phyloP scores from a whole-genome alignment of 2,797 vertebrate species.

The Gymnothorax javanicus region DNA sequence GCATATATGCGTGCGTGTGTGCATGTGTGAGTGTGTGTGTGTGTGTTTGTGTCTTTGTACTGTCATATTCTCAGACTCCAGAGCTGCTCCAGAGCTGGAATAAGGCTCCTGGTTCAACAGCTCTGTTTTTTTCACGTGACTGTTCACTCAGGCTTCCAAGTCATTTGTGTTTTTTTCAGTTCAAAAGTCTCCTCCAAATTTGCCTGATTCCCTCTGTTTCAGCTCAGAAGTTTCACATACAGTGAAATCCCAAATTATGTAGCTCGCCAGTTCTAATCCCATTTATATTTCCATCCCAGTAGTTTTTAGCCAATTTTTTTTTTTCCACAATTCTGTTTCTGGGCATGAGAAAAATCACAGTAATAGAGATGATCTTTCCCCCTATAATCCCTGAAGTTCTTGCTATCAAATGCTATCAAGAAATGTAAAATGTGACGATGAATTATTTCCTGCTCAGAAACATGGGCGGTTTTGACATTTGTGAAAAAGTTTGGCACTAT shows the following conservation, averaged over 20 bases:
- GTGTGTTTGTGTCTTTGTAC: background rate
- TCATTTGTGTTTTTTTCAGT: background rate
- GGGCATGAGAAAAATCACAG: background rate
- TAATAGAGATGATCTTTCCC: background rate
- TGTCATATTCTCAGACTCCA: background rate
- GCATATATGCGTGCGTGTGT: background rate
- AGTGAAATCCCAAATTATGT: background rate
- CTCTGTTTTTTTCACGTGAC: background rate
- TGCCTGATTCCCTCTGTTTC: background rate
- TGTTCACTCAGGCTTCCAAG: background rate
- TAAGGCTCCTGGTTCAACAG: background rate
- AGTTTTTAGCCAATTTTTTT: conserved; percentile 1
- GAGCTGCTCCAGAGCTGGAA: background rate
- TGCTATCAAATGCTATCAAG: background rate
- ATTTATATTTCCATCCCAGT: conserved; percentile 1
- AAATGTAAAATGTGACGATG: background rate
- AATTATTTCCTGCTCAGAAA: background rate
- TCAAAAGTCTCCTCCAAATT: conserved; percentile 3
- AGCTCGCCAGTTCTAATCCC: background rate
- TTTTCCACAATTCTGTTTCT: background rate
- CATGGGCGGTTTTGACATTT: background rate
- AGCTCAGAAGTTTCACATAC: conserved; percentile 1
- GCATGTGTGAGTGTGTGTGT: background rate
- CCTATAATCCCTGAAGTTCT: background rate
- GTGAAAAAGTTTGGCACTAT: conserved; percentile 1